Percentiles rank a stretch among this genome's conserved stretches.
These are phyloP conservation scores for Motacilla alba DNA, from an alignment of 2,113 vertebrate species.

Conservation along the genomic window DNA sequence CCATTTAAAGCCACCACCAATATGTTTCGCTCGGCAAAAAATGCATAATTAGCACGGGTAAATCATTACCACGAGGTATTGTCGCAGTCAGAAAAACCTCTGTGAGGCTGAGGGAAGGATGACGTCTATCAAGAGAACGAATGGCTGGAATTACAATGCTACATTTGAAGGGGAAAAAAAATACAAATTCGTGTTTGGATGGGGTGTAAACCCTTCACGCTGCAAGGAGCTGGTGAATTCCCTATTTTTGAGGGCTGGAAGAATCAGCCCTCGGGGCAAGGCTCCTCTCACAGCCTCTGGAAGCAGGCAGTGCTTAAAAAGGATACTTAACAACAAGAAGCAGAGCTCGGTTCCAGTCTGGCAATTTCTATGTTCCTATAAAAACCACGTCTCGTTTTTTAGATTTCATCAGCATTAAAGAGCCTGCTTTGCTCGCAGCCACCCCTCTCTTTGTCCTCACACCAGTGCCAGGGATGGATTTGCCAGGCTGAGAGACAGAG, in stretches of 20 bases:
- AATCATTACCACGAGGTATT: constrained; percentile 5
- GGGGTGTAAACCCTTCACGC: background rate
- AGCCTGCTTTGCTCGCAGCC: background rate
- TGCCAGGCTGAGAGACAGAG: background rate
- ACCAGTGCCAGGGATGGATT: background rate
- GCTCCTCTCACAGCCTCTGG: background rate
- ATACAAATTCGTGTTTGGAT: background rate
- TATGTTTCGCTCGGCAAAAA: background rate
- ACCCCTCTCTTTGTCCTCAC: background rate
- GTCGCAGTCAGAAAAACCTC: background rate
- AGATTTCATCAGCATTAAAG: background rate
- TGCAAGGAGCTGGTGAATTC: background rate
- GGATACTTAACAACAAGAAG: background rate
- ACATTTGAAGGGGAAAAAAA: background rate
- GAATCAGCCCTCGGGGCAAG: background rate
- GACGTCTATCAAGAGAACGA: background rate
- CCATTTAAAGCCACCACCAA: background rate
- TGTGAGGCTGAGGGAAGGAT: background rate
- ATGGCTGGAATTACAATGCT: background rate
- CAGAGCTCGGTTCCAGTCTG: constrained; percentile 32
- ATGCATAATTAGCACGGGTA: constrained; percentile 14
- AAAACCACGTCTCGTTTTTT: background rate
- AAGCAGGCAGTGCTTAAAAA: background rate
- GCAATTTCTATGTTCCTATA: constrained; percentile 34
- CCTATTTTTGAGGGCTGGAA: background rate